These are phyloP conservation scores for Hestina assimilis DNA, from an alignment of 1,140 invertebrate species.

Conservation along the genomic window DNA sequence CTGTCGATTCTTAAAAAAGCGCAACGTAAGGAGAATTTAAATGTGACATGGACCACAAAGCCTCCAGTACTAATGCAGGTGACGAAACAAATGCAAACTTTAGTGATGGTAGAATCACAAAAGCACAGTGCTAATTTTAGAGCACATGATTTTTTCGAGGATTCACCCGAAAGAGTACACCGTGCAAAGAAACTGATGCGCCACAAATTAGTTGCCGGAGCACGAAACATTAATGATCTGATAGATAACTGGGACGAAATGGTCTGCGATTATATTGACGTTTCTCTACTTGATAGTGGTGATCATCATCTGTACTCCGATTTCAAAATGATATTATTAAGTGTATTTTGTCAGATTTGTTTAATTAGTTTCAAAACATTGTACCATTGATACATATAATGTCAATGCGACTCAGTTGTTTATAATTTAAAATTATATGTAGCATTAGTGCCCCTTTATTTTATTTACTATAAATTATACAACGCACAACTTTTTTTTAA, in stretches of 20 bases:
- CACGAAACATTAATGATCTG: slow-evolving; percentile 50
- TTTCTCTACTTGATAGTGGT: slow-evolving; percentile 36
- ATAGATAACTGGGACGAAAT: slow-evolving; percentile 63
- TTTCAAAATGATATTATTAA: not conserved
- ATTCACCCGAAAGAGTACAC: slow-evolving; percentile 40
- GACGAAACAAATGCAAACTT: slow-evolving; percentile 44
- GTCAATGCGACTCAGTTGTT: too few relatives aligned
- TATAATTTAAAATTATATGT: too few relatives aligned
- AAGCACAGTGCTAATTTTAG: slow-evolving; percentile 27
- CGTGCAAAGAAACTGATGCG: slow-evolving; percentile 55
- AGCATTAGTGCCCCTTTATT: too few relatives aligned
- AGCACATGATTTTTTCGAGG: slow-evolving; percentile 34
- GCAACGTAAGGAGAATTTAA: slow-evolving; percentile 43
- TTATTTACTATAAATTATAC: too few relatives aligned
- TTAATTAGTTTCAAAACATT: too few relatives aligned
- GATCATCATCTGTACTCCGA: not conserved
- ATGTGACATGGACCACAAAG: slow-evolving; percentile 38
- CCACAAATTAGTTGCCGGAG: slow-evolving; percentile 46
- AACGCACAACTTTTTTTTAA: too few relatives aligned
- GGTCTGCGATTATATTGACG: slow-evolving; percentile 65
- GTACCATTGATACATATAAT: not conserved
- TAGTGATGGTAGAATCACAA: slow-evolving; percentile 53
- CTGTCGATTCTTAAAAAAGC: slow-evolving; percentile 60
- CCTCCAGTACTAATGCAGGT: slow-evolving; percentile 63
- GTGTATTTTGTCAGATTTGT: slow-evolving; percentile 5